Percentiles rank a stretch among this genome's conserved stretches.
These are phyloP conservation scores for Spermophilus dauricus DNA, from an alignment of 2,113 vertebrate genomes.

Conservation along the genomic window DNA sequence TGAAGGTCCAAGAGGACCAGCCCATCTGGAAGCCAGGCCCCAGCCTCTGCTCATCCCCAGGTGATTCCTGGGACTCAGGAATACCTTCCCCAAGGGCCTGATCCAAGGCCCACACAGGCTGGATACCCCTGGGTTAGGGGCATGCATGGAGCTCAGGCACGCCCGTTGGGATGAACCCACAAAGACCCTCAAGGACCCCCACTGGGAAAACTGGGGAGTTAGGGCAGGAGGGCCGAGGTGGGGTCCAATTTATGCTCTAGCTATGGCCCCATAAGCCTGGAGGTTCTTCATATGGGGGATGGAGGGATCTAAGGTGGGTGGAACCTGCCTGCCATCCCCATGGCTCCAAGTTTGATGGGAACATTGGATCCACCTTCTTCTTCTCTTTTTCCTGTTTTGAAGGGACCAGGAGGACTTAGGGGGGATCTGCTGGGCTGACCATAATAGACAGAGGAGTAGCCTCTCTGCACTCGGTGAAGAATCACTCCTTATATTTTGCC, in stretches of 20 bases:
- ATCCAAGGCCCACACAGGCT: not conserved
- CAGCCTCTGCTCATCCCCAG: not conserved
- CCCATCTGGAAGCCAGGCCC: not conserved
- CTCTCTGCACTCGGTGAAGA: not conserved
- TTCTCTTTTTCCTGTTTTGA: not conserved
- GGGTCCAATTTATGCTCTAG: not conserved
- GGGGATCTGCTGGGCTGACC: not conserved
- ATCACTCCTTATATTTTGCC: not conserved
- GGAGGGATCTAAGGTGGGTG: not conserved
- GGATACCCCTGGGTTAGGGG: not conserved
- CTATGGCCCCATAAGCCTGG: not conserved
- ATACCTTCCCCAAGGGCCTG: not conserved
- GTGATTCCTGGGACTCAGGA: too few species aligned
- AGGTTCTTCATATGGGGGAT: accelerated
- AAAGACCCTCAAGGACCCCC: too few species aligned
- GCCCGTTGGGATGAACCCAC: not conserved
- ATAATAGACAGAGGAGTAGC: not conserved
- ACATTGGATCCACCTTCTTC: accelerated
- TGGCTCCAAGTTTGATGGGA: not conserved
- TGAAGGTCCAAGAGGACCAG: not conserved
- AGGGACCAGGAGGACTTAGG: not conserved
- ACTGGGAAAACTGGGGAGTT: not conserved
- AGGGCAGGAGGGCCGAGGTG: accelerated
- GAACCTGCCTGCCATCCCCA: accelerated
- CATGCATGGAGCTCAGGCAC: not conserved